These are phyloP conservation scores for Sebastes diploproa DNA, from an alignment of 2,797 vertebrate genomes.

Conservation along the genomic window DNA sequence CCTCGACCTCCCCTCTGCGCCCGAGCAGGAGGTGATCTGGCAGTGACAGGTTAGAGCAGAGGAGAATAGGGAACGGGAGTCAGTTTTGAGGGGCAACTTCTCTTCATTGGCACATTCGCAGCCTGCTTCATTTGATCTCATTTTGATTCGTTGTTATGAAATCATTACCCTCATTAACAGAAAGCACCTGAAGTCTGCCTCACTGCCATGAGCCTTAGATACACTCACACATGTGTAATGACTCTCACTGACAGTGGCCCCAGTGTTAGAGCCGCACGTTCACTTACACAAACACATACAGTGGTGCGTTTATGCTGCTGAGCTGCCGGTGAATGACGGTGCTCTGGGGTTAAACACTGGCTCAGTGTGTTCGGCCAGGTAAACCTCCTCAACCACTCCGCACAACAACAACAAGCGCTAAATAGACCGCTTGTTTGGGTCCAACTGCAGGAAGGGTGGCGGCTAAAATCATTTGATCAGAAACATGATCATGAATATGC, in stretches of 20 bases:
- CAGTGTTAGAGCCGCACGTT: constrained; percentile 50
- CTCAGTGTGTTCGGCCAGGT: constrained; percentile 71
- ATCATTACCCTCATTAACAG: constrained; percentile 40
- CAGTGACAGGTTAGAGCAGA: not conserved
- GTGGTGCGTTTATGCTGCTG: constrained; percentile 57
- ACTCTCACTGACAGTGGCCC: constrained; percentile 59
- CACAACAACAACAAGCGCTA: constrained; percentile 70
- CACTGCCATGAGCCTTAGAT: not conserved
- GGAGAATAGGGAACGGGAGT: not conserved
- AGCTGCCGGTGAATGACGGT: constrained; percentile 44
- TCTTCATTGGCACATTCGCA: not conserved
- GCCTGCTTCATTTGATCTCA: constrained; percentile 19
- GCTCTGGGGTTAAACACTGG: constrained; percentile 61
- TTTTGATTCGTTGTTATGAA: constrained; percentile 40
- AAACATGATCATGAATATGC: constrained; percentile 59
- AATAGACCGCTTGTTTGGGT: constrained; percentile 65
- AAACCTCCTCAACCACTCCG: constrained; percentile 27
- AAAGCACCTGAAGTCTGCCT: constrained; percentile 29
- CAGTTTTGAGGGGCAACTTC: not conserved
- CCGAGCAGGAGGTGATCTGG: constrained; percentile 13
- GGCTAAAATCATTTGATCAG: constrained; percentile 48
- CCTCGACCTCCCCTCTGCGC: not conserved
- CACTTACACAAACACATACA: constrained; percentile 58
- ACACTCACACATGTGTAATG: constrained; percentile 6
- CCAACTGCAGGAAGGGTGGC: constrained; percentile 51